These are phyloP conservation scores for Mustela lutreola DNA, from an alignment of 2,113 vertebrate genomes.

Conservation along the genomic window DNA sequence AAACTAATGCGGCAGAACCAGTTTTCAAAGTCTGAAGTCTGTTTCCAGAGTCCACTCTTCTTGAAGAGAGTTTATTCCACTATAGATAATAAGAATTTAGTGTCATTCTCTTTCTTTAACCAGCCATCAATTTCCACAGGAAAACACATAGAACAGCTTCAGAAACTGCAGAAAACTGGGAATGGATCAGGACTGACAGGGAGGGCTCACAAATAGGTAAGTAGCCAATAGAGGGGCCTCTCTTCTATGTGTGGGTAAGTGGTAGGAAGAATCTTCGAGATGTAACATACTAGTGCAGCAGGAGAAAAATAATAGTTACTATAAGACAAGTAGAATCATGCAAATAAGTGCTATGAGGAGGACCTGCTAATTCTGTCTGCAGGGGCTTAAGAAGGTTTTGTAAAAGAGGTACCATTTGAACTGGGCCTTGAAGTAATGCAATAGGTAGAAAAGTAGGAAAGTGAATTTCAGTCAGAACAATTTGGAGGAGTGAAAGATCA, in stretches of 20 bases:
- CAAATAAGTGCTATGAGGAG: neutral
- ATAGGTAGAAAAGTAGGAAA: neutral
- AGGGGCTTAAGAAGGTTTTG: neutral
- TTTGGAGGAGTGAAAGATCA: neutral
- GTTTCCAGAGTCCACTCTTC: neutral
- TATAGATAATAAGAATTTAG: neutral
- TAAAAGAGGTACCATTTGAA: slow-evolving; percentile 2
- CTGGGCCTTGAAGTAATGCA: slow-evolving; percentile 14
- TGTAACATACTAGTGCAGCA: neutral
- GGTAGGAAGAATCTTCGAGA: neutral
- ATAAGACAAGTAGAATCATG: neutral
- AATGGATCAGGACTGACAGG: neutral
- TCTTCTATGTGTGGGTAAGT: neutral
- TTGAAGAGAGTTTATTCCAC: neutral
- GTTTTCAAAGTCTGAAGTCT: neutral
- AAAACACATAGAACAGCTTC: neutral
- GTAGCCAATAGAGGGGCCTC: neutral
- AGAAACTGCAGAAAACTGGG: neutral
- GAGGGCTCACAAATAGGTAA: neutral
- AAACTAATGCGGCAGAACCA: neutral
- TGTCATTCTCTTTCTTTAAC: neutral
- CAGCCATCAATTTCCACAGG: neutral
- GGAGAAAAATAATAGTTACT: neutral
- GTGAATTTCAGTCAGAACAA: neutral
- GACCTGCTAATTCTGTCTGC: neutral